Percentiles rank a stretch among this genome's conserved stretches.
phyloP scores from a whole-genome alignment of 2,888 invertebrate species.

The Limnephilus marmoratus region DNA sequence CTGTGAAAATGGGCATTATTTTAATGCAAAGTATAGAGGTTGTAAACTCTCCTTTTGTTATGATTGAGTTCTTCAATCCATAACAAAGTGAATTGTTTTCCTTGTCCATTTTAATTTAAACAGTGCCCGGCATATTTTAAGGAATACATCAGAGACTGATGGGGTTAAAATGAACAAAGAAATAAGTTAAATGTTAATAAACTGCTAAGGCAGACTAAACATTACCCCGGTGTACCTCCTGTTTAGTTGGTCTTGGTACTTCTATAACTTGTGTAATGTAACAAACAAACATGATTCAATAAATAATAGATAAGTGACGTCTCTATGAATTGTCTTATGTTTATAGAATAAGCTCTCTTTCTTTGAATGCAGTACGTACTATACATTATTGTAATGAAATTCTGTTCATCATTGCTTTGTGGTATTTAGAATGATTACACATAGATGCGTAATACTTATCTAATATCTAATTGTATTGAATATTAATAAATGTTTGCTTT shows the following conservation, averaged over 20 bases:
- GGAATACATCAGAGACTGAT: slow-evolving; percentile 55
- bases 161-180: slow-evolving; percentile 65
- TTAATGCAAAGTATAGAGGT: slow-evolving; percentile 96
- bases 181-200: slow-evolving; percentile 69
- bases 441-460: slow-evolving; percentile 66
- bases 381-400: slow-evolving; percentile 20
- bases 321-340: slow-evolving; percentile 59
- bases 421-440: slow-evolving; percentile 56
- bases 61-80: slow-evolving; percentile 57
- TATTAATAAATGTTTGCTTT: slow-evolving; percentile 66
- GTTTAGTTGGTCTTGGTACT: slow-evolving; percentile 79
- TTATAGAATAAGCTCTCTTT: slow-evolving; percentile 52
- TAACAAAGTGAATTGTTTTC: slow-evolving; percentile 63
- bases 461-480: slow-evolving; percentile 65
- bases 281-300: slow-evolving; percentile 61
- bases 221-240: slow-evolving; percentile 61
- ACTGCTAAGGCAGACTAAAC: slow-evolving; percentile 80
- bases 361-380: slow-evolving; percentile 38
- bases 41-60: slow-evolving; percentile 75
- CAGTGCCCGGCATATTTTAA: slow-evolving; percentile 55
- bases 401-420: slow-evolving; percentile 55
- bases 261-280: slow-evolving; percentile 67
- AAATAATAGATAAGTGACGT: slow-evolving; percentile 66
- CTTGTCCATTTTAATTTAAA: slow-evolving; percentile 65
- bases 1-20: slow-evolving; percentile 91